Evolutionary conservation across 2,888 invertebrate genomes (phyloP).

Genomic region (Aproaerema taeniolella): DNA sequence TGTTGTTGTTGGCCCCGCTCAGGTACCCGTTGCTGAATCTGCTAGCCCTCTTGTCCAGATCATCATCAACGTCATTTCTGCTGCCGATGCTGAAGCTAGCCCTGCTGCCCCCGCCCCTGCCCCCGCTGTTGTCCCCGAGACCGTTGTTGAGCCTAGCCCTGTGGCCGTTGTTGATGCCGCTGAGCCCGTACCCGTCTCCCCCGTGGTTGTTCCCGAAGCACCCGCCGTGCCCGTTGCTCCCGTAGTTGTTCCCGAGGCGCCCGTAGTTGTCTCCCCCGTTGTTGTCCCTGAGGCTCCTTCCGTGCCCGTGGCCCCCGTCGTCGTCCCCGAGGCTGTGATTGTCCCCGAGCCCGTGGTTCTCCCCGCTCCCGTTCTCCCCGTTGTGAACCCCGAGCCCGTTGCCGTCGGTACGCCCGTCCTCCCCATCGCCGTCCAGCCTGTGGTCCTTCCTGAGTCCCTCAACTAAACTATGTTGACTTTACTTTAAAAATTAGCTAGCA

Average conservation of each 20-base stretch:
- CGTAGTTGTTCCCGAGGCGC: background rate
- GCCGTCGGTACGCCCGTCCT: slow-evolving; percentile 2
- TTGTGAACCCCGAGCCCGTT: slow-evolving; percentile 9
- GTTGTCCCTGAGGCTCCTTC: slow-evolving; percentile 15
- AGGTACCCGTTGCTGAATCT: slow-evolving; percentile 11
- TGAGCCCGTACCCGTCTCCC: slow-evolving; percentile 7
- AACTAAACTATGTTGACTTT: slow-evolving; percentile 7
- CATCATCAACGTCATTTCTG: slow-evolving; percentile 17
- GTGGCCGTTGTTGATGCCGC: slow-evolving; percentile 7
- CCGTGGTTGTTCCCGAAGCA: background rate
- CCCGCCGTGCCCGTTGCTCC: slow-evolving; percentile 3
- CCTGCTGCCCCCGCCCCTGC: slow-evolving; percentile 11
- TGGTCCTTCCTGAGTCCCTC: slow-evolving; percentile 12
- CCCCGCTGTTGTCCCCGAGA: background rate
- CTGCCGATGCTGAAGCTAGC: background rate
- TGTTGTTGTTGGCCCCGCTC: slow-evolving; percentile 14
- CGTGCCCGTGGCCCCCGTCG: slow-evolving; percentile 8
- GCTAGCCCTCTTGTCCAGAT: slow-evolving; percentile 14
- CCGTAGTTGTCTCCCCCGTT: background rate
- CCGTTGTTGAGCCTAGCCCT: slow-evolving; percentile 13
- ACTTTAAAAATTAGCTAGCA: background rate
- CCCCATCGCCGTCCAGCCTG: slow-evolving; percentile 14
- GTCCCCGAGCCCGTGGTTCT: background rate
- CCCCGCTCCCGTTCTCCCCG: slow-evolving; percentile 11
- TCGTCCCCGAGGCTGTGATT: slow-evolving; percentile 3